Conservation (phyloP, 2,888 invertebrate genomes). For the Conomelus anceps region DNA sequence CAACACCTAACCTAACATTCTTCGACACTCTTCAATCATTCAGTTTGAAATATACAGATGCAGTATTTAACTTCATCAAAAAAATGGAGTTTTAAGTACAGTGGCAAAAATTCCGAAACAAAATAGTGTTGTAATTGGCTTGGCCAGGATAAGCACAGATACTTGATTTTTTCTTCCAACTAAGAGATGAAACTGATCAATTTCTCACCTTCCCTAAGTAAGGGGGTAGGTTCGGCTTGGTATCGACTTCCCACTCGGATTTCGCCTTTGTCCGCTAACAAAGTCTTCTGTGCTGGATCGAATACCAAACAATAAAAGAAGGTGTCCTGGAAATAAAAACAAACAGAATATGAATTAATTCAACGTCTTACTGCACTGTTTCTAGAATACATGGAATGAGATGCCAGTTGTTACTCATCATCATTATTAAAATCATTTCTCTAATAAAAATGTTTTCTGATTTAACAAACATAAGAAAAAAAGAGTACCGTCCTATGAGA, state of each 20-base stretch:
- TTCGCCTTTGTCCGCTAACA: constrained; percentile 93
- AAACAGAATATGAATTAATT: background rate
- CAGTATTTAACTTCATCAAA: background rate
- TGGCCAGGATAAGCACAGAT: background rate
- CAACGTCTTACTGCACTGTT: background rate
- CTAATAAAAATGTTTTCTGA: too few relatives aligned
- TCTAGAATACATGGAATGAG: background rate
- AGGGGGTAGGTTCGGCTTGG: constrained; percentile 86
- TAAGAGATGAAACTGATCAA: background rate
- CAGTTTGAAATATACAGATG: background rate
- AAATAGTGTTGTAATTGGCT: constrained; percentile 1
- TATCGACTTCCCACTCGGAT: constrained; percentile 84
- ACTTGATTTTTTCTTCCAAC: background rate
- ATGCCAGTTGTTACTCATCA: background rate
- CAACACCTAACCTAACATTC: too few relatives aligned
- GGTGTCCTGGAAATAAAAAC: constrained; percentile 70
- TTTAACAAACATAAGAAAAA: too few relatives aligned
- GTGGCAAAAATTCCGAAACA: background rate
- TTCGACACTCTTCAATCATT: too few relatives aligned
- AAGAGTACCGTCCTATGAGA: too few relatives aligned
- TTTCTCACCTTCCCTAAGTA: constrained; percentile 64
- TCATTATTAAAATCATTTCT: too few relatives aligned
- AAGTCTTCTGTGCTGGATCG: constrained; percentile 97
- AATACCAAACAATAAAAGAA: constrained; percentile 99
- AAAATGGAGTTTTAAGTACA: background rate